phyloP scores from a whole-genome alignment of 2,113 vertebrate genomes.

The Ochotona princeps region DNA sequence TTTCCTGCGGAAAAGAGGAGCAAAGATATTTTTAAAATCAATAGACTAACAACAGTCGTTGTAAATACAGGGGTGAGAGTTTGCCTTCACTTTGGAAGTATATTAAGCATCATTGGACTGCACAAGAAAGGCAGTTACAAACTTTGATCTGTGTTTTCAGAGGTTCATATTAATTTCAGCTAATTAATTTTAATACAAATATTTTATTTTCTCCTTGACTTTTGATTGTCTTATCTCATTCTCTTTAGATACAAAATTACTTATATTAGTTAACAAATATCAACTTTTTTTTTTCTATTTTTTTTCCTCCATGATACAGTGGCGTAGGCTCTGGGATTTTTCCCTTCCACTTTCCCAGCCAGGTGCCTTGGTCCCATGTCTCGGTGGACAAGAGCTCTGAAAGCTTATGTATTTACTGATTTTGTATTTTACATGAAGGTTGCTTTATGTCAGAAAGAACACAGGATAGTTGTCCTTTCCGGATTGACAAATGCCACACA shows the following conservation, averaged over 20 bases:
- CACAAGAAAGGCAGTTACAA: slow-evolving; percentile 48
- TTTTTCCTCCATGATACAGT: too few relatives aligned
- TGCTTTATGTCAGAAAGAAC: too few relatives aligned
- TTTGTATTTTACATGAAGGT: too few relatives aligned
- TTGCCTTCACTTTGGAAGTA: slow-evolving; percentile 67
- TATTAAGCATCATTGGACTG: background rate
- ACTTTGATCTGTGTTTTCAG: slow-evolving; percentile 52
- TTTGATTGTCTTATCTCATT: background rate
- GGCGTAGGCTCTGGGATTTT: background rate
- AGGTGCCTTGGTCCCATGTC: too few relatives aligned
- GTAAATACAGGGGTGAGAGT: slow-evolving; percentile 51
- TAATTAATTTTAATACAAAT: slow-evolving; percentile 47
- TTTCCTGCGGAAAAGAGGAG: slow-evolving; percentile 84
- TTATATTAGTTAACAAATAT: slow-evolving; percentile 81
- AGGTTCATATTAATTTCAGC: slow-evolving; percentile 41
- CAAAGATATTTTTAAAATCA: slow-evolving; percentile 83
- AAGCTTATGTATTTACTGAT: too few relatives aligned
- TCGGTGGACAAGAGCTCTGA: too few relatives aligned
- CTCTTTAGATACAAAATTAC: slow-evolving; percentile 77
- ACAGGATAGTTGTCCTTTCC: too few relatives aligned
- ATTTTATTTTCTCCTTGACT: slow-evolving; percentile 50
- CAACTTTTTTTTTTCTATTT: background rate
- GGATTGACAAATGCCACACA: slow-evolving; percentile 9
- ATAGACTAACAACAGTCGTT: slow-evolving; percentile 78
- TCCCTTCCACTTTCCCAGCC: too few relatives aligned